Evolutionary conservation across 2,113 vertebrate species (phyloP), one percentile per base, ranked within the genome.

Genomic region (Herpetotheres cachinnans): DNA sequence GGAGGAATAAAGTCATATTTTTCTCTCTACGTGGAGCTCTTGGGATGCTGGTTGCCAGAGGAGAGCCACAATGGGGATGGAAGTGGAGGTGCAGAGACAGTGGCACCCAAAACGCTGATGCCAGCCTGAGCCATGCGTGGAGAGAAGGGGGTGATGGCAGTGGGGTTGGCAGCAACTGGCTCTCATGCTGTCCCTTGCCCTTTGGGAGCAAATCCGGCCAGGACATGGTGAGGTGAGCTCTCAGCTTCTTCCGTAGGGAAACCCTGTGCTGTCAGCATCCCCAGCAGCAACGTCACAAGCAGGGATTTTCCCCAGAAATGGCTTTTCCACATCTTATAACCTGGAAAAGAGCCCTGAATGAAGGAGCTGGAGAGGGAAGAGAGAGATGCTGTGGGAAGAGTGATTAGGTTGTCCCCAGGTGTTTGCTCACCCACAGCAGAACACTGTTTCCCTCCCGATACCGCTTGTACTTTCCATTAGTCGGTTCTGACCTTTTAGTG

Each of bases 401-500:
- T 93, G 91, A 96, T 97, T 84, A 96, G 93, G 34, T 92, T 97
- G 95, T 97, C 91, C 94, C 69, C 55, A 56, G 85, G 52, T 95
- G 91, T 96, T 97, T 97, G 97, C 95, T 96, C 94, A 92, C 38
- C 95, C 67, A 8, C 1, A 6, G 84, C 92, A 82, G 84, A 94
- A 95, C 90, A 92, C 71, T 69, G 96, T 89, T 97, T 92, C 96
- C 96, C 89, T 90, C 82, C 95, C 14, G 27, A 72, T 63, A 65
- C 94, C 11, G 47, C 94, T 97, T 96, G 97, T 97, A 93, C 95
- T 97, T 94, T 70, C 94, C 94, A 97, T 98, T 96, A 97, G 97
- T 84, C 63, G 63, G 91, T 92, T 88, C 90, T 98, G 97, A 97
- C 97, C 97, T 98, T 97, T 98, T 58, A 74, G 94, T 27, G 84